Percentiles rank a stretch among this genome's conserved stretches.
phyloP scores from a whole-genome alignment of 2,113 vertebrate species.

The Dipodomys stephensi region DNA sequence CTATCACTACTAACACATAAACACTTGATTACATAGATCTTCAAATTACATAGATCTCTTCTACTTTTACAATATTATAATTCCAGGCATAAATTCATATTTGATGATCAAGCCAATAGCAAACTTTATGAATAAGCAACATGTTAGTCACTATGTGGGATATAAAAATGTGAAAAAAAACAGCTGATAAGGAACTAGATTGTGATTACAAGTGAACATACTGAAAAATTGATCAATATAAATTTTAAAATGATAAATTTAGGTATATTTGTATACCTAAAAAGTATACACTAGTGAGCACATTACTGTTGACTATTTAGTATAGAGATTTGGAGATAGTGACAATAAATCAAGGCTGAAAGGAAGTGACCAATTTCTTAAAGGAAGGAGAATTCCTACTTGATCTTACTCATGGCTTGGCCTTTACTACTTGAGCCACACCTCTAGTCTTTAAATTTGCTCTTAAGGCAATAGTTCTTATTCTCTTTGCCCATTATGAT shows the following conservation, averaged over 20 bases:
- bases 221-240: not conserved
- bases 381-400: not conserved
- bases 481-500: not conserved
- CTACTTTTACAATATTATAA: not conserved
- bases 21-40: not conserved
- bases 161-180: not conserved
- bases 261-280: not conserved
- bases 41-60: not conserved
- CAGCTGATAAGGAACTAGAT: not conserved
- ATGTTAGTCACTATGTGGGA: not conserved
- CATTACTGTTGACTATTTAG: not conserved
- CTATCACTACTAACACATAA: not conserved
- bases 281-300: not conserved
- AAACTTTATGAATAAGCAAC: slow-evolving; percentile 14
- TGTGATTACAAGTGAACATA: slow-evolving; percentile 6
- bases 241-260: too few relatives aligned
- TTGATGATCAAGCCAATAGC: not conserved
- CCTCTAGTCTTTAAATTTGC: too few relatives aligned
- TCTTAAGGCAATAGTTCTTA: not conserved
- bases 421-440: too few relatives aligned
- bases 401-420: not conserved
- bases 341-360: not conserved
- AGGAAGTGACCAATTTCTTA: not conserved
- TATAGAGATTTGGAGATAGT: not conserved
- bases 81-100: not conserved